Evolutionary conservation across 2,113 vertebrate species (phyloP).

Genomic region (Tenrec ecaudatus): DNA sequence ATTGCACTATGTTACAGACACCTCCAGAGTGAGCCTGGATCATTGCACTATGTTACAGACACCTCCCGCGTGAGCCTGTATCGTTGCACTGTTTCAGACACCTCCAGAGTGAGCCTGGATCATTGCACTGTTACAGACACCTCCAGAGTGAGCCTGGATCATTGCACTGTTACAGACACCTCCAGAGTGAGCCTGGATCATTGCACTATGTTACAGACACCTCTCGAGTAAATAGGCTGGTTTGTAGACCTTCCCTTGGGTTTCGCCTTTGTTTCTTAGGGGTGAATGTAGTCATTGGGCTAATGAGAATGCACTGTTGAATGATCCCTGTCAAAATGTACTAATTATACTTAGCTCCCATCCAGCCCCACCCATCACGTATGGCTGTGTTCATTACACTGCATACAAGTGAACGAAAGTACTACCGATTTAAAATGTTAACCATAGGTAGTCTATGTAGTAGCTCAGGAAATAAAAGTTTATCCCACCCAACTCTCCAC

Average conservation of each 20-base stretch:
- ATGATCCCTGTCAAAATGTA: neutral
- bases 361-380: neutral
- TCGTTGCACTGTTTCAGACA: too few species aligned
- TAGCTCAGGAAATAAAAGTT: neutral
- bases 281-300: neutral
- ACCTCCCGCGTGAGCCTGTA: too few species aligned
- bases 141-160: too few species aligned
- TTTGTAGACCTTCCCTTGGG: neutral
- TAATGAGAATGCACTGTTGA: conserved; percentile 21
- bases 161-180: too few species aligned
- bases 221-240: neutral
- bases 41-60: too few species aligned
- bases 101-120: too few species aligned
- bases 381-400: neutral
- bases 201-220: neutral
- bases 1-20: too few species aligned
- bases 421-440: conserved; percentile 6
- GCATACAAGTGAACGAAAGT: neutral
- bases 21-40: too few species aligned
- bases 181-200: too few species aligned
- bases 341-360: neutral
- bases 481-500: neutral
- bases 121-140: too few species aligned
- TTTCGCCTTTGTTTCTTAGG: conserved; percentile 29
- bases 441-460: conserved; percentile 6